phyloP scores from a whole-genome alignment of 2,797 vertebrate species.

The Halcyon smyrnensis region DNA sequence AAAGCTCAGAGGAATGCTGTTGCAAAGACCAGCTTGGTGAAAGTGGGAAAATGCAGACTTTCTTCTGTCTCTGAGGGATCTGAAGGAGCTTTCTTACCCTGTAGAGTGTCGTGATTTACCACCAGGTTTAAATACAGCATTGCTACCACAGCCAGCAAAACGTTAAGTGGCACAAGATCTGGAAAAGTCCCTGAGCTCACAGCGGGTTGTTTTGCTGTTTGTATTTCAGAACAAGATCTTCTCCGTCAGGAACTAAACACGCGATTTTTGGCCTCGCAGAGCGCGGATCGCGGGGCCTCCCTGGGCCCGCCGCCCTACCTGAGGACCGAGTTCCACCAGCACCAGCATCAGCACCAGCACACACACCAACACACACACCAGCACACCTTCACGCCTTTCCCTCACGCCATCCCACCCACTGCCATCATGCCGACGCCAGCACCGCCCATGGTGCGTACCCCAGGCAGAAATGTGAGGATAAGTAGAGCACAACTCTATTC shows the following conservation, averaged over 20 bases:
- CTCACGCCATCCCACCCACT: conserved; percentile 88
- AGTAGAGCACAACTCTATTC: conserved; percentile 85
- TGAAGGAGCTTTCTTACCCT: background rate
- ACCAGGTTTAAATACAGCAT: rapidly evolving
- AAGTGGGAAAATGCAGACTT: background rate
- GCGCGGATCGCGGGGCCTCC: conserved; percentile 92
- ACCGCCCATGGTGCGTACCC: conserved; percentile 99
- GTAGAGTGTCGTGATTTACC: background rate
- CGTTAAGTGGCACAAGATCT: background rate
- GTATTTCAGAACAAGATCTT: conserved; percentile 93
- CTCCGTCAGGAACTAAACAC: conserved; percentile 98
- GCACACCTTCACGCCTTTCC: conserved; percentile 99
- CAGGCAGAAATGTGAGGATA: conserved; percentile 98
- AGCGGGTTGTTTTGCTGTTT: background rate
- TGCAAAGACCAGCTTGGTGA: background rate
- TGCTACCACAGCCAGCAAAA: background rate
- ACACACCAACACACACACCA: conserved; percentile 99
- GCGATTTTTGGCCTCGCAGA: conserved; percentile 96
- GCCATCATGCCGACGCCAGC: conserved; percentile 98
- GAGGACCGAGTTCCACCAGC: conserved; percentile 98
- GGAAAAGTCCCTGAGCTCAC: background rate
- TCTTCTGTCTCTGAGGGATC: background rate
- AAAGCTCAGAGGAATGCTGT: background rate
- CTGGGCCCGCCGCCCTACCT: conserved; percentile 93
- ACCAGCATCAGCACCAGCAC: conserved; percentile 97